Base-by-base conservation (phyloP, 2,797 vertebrate species). In the Bovichtus diacanthus region DNA sequence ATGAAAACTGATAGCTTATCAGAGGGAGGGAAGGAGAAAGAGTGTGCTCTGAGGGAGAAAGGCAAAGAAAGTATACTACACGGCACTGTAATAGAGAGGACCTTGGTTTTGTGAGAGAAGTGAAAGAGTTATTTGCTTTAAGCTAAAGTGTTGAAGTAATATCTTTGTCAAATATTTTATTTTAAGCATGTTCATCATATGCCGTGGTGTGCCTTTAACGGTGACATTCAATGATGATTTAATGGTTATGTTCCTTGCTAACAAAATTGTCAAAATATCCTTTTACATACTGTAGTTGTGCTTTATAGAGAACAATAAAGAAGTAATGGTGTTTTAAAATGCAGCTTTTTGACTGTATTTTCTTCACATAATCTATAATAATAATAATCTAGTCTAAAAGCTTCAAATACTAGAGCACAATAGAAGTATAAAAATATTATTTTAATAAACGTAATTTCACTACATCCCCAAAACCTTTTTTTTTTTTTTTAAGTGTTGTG, bases 1-100 rank as follows among this genome's bases (percentile, higher is more conserved):
- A 95, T 94, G 94, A 95, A 96, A 96, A 95, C 93, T 92, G 95
- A 96, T 96, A 96, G 93, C 94, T 95, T 95, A 96, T 96, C 95
- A 88, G 81, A 76, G 86, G 85, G 90, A 93, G 90, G 87, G 87
- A 83, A 82, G 70, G 88, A 88, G 85, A 91, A 84, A 80, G 86
- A 83, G 76, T 51, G 75, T 53, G 77, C 81, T 83, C 72, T 67
- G 77, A 89, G 82, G 70, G 85, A 88, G 81, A 78, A 78, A 89
- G 29, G 70, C 46, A 81, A 67, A 84, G 76, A 82, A 68, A 80
- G 77, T 79, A 23, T 59, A 66, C 59, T 12, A 2, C 59, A 69
- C 7, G 12, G 50, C 44, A 9, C 63, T 73, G 78, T 90, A 83
- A 89, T 54, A 56, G 66, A 88, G 79, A 68, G 70, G 86, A 88